Percentiles rank a stretch among this genome's conserved stretches.
Evolutionary conservation across 2,797 vertebrate genomes (phyloP).

Genomic region (Phalanger gymnotis): DNA sequence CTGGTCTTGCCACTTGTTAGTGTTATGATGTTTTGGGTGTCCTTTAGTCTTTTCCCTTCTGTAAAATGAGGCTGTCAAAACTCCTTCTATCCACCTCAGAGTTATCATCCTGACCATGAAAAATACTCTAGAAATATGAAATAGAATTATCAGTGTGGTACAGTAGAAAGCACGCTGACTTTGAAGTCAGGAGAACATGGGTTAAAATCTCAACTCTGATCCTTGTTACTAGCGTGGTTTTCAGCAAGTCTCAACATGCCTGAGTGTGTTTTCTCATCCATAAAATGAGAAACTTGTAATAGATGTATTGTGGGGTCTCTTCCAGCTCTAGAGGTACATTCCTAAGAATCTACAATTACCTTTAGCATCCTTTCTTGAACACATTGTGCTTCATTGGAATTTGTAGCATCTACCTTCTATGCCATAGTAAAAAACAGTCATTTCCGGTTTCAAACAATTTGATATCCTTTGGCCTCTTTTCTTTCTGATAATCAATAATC

Average conservation of each 20-base stretch:
- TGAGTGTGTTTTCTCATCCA: not conserved
- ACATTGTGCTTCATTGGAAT: not conserved
- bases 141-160: not conserved
- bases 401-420: not conserved
- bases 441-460: not conserved
- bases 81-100: fast-evolving
- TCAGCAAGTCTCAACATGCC: not conserved
- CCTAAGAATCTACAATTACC: not conserved
- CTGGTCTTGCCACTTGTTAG: not conserved
- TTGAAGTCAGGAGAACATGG: not conserved
- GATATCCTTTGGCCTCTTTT: not conserved
- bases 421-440: not conserved
- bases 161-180: not conserved
- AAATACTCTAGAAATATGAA: not conserved
- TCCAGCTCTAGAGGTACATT: not conserved
- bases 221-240: not conserved
- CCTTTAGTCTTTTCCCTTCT: not conserved
- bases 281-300: not conserved
- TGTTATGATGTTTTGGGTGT: not conserved
- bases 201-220: not conserved
- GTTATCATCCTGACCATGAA: not conserved
- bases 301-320: not conserved
- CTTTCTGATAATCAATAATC: not conserved
- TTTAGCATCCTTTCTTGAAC: not conserved
- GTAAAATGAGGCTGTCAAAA: not conserved